These are phyloP conservation scores for Pantherophis alleghaniensis DNA, from an alignment of 2,797 vertebrate species.

Conservation along the genomic window DNA sequence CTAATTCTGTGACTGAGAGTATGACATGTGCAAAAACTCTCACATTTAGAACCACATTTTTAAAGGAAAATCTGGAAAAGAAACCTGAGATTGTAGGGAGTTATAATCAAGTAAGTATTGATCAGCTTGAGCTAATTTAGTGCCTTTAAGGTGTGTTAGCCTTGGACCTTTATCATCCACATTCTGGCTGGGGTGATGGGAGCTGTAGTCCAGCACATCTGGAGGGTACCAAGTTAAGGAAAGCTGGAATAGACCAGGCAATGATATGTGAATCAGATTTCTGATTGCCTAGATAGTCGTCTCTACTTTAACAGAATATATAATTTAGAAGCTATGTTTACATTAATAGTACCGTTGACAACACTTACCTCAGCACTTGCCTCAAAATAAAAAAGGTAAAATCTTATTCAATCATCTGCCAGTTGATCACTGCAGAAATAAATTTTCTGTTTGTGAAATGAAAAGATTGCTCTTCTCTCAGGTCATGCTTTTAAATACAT, in stretches of 20 bases:
- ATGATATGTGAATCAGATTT: neutral
- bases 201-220: neutral
- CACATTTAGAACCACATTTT: neutral
- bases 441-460: neutral
- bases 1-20: neutral
- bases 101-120: neutral
- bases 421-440: neutral
- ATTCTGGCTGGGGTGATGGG: neutral
- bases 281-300: neutral
- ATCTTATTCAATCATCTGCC: neutral
- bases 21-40: neutral
- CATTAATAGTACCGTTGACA: neutral
- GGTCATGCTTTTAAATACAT: neutral
- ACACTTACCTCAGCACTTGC: neutral
- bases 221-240: neutral
- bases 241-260: neutral
- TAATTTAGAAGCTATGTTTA: neutral
- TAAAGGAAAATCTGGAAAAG: neutral
- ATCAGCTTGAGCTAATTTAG: neutral
- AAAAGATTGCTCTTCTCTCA: neutral
- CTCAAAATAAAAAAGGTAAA: neutral
- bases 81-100: neutral
- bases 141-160: neutral
- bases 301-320: neutral
- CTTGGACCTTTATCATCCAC: neutral